A percentile compares a stretch with the other conserved stretches of the same genome.
phyloP scores from a whole-genome alignment of 1,140 invertebrate species.

The Theocolax elegans region DNA sequence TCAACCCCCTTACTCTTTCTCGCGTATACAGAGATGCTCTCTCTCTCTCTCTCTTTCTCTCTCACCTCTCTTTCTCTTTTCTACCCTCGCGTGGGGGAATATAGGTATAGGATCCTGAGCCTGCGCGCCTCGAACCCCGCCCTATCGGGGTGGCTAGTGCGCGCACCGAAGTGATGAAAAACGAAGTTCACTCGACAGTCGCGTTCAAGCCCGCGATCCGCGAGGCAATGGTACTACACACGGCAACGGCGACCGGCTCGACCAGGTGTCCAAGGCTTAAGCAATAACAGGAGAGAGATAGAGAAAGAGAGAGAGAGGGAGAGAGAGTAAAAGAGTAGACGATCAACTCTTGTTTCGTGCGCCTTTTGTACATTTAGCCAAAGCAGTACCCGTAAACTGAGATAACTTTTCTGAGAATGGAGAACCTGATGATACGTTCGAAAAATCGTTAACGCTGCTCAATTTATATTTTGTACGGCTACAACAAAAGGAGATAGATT shows the following conservation, averaged over 20 bases:
- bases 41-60: not conserved
- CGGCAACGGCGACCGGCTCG: not conserved
- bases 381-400: no score
- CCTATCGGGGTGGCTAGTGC: constrained; percentile 18
- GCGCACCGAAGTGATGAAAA: constrained; percentile 10
- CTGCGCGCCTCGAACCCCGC: constrained; percentile 40
- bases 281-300: no score
- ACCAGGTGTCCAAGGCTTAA: not conserved
- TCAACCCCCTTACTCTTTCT: not conserved
- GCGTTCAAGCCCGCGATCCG: constrained; percentile 36
- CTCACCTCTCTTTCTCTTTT: not conserved
- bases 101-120: constrained; percentile 7
- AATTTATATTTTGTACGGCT: not conserved
- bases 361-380: no score
- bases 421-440: not conserved
- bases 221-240: constrained; percentile 9
- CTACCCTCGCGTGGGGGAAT: no score
- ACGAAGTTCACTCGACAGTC: constrained; percentile 13
- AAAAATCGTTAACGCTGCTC: not conserved
- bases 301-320: no score
- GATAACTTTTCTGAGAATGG: not conserved
- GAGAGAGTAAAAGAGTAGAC: no score
- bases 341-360: no score
- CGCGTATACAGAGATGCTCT: not conserved
- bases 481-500: no score